These are phyloP conservation scores for Cheilosia vernalis DNA, from an alignment of 2,888 invertebrate genomes.

Conservation along the genomic window DNA sequence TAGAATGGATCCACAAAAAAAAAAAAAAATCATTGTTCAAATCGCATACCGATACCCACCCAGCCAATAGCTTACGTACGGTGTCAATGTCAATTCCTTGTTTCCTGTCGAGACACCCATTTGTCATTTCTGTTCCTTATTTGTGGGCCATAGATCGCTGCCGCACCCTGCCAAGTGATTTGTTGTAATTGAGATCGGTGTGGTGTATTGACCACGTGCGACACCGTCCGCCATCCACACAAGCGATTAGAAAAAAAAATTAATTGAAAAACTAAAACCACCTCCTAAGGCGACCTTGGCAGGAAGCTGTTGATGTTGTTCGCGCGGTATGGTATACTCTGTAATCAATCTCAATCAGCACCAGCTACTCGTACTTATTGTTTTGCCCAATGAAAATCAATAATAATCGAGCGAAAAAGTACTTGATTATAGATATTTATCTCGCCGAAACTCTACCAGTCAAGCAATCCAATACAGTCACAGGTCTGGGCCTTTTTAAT, in stretches of 20 bases:
- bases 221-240: slow-evolving; percentile 1
- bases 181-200: slow-evolving; percentile 43
- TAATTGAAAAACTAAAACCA: slow-evolving; percentile 46
- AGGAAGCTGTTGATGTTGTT: slow-evolving; percentile 39
- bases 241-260: slow-evolving; percentile 55
- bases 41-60: not conserved
- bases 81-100: slow-evolving; percentile 57
- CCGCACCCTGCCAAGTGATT: slow-evolving; percentile 68
- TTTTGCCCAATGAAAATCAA: slow-evolving; percentile 50
- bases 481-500: slow-evolving; percentile 49
- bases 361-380: slow-evolving; percentile 8
- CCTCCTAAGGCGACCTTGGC: slow-evolving; percentile 59
- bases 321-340: not conserved
- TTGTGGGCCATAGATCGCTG: slow-evolving; percentile 5
- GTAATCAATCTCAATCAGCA: slow-evolving; percentile 59
- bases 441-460: slow-evolving; percentile 22
- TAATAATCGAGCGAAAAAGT: slow-evolving; percentile 59
- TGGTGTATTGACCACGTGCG: slow-evolving; percentile 49
- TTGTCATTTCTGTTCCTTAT: slow-evolving; percentile 33
- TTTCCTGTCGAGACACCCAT: slow-evolving; percentile 39
- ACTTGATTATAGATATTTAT: slow-evolving; percentile 65
- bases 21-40: not conserved
- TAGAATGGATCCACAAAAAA: slow-evolving; percentile 29
- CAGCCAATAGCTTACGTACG: slow-evolving; percentile 2
- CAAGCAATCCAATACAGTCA: slow-evolving; percentile 1